A percentile compares a stretch with the other conserved stretches of the same genome.
These are phyloP conservation scores for Cheilosia soror DNA, from an alignment of 2,888 invertebrate genomes.

Conservation along the genomic window DNA sequence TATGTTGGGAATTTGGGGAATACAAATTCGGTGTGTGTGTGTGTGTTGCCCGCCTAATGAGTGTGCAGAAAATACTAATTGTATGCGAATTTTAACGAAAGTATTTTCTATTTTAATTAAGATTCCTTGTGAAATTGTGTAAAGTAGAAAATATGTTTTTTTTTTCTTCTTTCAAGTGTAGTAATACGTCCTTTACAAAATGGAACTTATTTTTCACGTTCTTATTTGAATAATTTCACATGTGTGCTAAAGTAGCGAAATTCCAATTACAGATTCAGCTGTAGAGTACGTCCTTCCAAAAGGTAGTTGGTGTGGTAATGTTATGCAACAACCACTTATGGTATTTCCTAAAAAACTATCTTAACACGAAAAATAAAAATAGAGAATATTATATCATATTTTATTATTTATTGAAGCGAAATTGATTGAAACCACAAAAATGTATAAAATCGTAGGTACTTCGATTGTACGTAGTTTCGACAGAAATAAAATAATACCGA, in stretches of 20 bases:
- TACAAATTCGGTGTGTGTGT: background rate
- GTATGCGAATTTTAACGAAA: background rate
- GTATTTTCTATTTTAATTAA: slow-evolving; percentile 18
- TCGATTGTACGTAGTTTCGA: too few relatives aligned
- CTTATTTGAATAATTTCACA: background rate
- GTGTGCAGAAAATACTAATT: slow-evolving; percentile 1
- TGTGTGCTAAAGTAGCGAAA: background rate
- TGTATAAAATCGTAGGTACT: too few relatives aligned
- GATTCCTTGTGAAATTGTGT: background rate
- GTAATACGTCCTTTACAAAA: background rate
- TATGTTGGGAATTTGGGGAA: slow-evolving; percentile 14
- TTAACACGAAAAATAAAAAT: too few relatives aligned
- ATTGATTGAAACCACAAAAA: too few relatives aligned
- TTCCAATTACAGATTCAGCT: background rate
- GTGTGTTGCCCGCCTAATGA: slow-evolving; percentile 9
- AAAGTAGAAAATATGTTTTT: background rate
- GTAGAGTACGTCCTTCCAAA: too few relatives aligned
- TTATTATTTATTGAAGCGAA: too few relatives aligned
- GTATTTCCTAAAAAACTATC: background rate
- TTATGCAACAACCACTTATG: background rate
- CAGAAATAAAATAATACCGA: too few relatives aligned
- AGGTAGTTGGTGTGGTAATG: background rate
- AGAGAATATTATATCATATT: too few relatives aligned
- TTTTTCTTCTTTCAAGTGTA: background rate
- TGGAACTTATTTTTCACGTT: background rate